Evolutionary conservation across 1,140 invertebrate genomes (phyloP), one percentile per base, ranked within the genome.

Genomic region (Aethina tumida): DNA sequence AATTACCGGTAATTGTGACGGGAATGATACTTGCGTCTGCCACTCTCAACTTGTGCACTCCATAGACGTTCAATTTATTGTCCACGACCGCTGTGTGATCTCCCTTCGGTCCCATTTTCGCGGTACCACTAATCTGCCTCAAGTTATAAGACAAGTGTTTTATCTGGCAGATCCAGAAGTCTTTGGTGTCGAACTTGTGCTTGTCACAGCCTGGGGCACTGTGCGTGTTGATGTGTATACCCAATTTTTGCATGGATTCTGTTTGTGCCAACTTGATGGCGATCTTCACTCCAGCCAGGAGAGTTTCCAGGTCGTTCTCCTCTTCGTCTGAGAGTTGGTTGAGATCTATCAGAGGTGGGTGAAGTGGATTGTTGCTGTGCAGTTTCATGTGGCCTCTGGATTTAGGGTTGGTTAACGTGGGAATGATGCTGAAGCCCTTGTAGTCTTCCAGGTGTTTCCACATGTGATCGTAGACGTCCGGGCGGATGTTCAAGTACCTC

Each of bases 1-100:
- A 73, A 51, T 89, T 83, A 1, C 75, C 82, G 2, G 68, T 71
- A 6, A 79, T 69, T 10, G 82, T 69, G 2, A 63, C 63, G 0
- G 85, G 84, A 64, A 88, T 81, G 0, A 89, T 65, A 25, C 81
- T 83, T 28, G 74, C 74, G 57, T 90, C 85, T 0, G 74, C 75
- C 1, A 88, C 79, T 17, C 85, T 66, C 16, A 90, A 58, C 13
- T 58, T 56, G 10, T 59, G 22, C 3, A 73, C 35, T 1, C 68
- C 69, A 24, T 62, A 42, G 1, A 72, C 68, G 32, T 45, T 56
- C n/a, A 70, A 49, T 36, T 42, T 28, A 6, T 57, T 41, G 52
- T 75, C 69, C 18, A 72, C 64, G 15, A 73, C 69, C 3, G 50
- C 44, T 3, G 37, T 22, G 14, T 21, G 13, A 31, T 43, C 41